Percentiles rank a stretch among this genome's conserved stretches.
Conservation (phyloP, 2,797 vertebrate species). For the Liparis tanakae region DNA sequence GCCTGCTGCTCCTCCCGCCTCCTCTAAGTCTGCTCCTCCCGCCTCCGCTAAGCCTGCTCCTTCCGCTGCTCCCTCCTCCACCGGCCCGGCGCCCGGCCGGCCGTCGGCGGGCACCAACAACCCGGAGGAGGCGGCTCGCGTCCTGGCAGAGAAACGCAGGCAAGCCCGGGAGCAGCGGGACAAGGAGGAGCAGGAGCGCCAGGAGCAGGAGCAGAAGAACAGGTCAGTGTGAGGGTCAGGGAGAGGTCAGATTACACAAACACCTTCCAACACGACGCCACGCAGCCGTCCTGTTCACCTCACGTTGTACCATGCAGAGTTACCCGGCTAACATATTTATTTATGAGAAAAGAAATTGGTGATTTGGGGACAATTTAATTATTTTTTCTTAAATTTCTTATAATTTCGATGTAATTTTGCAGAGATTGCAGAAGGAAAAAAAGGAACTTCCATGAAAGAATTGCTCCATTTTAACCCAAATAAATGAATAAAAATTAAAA, state of each 20-base stretch:
- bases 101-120: conserved; percentile 91
- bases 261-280: conserved; percentile 19
- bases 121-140: conserved; percentile 90
- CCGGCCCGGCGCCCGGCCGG: conserved; percentile 39
- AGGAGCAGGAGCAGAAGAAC: conserved; percentile 89
- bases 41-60: conserved; percentile 24
- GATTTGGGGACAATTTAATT: neutral
- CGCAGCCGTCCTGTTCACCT: neutral
- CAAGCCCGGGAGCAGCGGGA: conserved; percentile 94
- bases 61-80: conserved; percentile 16
- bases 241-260: neutral
- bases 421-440: neutral
- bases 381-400: neutral
- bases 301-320: conserved; percentile 3
- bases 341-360: neutral
- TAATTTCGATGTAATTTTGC: neutral
- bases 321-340: neutral
- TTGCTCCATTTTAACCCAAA: neutral
- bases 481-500: conserved; percentile 3
- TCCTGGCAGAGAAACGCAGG: conserved; percentile 90
- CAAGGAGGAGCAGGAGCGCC: conserved; percentile 90
- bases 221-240: conserved; percentile 73
- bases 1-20: conserved; percentile 24
- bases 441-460: neutral
- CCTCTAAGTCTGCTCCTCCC: neutral